Conservation (phyloP, 2,797 vertebrate species). For the Sebastes flavidus region DNA sequence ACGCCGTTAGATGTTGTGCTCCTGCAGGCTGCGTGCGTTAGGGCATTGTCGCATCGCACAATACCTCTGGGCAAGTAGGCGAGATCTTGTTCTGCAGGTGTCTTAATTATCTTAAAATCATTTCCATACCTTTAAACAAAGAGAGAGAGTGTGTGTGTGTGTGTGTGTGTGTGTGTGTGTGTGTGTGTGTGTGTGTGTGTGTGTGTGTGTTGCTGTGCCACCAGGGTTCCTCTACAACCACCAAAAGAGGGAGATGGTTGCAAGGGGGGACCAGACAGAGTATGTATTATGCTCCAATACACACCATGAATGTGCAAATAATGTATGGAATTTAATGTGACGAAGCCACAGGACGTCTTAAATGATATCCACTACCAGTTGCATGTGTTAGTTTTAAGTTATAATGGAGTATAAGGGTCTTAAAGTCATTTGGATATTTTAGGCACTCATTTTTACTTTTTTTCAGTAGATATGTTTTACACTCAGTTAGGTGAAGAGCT, state of each 20-base stretch:
- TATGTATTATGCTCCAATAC: neutral
- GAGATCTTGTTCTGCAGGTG: slow-evolving; percentile 37
- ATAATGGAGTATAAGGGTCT: too few species aligned
- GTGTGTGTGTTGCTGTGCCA: neutral
- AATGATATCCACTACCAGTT: neutral
- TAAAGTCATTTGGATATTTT: neutral
- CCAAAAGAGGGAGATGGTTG: too few species aligned
- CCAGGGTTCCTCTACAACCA: too few species aligned
- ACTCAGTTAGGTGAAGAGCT: neutral
- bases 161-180: neutral
- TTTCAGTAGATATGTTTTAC: neutral
- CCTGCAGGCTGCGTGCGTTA: slow-evolving; percentile 1
- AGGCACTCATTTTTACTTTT: neutral
- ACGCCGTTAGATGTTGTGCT: slow-evolving; percentile 23
- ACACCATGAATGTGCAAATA: neutral
- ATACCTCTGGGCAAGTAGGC: slow-evolving; percentile 3
- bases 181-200: neutral
- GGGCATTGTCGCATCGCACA: neutral
- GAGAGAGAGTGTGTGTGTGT: neutral
- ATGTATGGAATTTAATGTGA: neutral
- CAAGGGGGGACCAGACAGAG: neutral
- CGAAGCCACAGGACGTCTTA: neutral
- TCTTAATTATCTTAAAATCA: slow-evolving; percentile 39
- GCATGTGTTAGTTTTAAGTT: neutral
- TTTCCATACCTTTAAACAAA: slow-evolving; percentile 20